phyloP scores from a whole-genome alignment of 2,888 invertebrate genomes.

The Nemotelus nigrinus region DNA sequence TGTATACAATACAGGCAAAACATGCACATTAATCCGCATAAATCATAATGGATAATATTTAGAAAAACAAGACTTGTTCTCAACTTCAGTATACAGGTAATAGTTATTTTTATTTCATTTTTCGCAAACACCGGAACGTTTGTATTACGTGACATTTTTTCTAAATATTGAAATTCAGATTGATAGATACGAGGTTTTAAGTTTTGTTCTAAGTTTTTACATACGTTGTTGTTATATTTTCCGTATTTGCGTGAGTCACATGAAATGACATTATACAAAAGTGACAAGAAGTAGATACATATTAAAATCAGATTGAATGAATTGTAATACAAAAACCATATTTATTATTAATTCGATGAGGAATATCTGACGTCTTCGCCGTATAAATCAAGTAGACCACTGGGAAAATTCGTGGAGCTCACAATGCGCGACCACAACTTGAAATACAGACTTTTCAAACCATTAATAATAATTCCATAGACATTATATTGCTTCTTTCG shows the following conservation, averaged over 20 bases:
- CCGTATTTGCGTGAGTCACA: neutral
- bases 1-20: too few species aligned
- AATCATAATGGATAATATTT: too few species aligned
- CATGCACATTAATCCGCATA: too few species aligned
- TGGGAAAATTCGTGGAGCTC: neutral
- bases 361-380: too few species aligned
- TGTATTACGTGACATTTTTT: constrained; percentile 37
- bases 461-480: constrained; percentile 38
- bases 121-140: constrained; percentile 35
- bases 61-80: neutral
- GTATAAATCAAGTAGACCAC: too few species aligned
- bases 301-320: too few species aligned
- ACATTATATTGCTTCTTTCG: constrained; percentile 19
- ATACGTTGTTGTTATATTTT: neutral
- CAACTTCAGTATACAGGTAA: neutral
- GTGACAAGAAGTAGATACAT: neutral
- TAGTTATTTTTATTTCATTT: constrained; percentile 26
- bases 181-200: neutral
- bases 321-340: too few species aligned
- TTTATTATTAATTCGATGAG: too few species aligned
- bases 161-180: constrained; percentile 16
- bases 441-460: neutral
- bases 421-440: neutral
- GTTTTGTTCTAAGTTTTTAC: constrained; percentile 29
- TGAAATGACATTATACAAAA: constrained; percentile 4